Conservation (phyloP, 2,113 vertebrate species). For the Leuciscus idus region DNA sequence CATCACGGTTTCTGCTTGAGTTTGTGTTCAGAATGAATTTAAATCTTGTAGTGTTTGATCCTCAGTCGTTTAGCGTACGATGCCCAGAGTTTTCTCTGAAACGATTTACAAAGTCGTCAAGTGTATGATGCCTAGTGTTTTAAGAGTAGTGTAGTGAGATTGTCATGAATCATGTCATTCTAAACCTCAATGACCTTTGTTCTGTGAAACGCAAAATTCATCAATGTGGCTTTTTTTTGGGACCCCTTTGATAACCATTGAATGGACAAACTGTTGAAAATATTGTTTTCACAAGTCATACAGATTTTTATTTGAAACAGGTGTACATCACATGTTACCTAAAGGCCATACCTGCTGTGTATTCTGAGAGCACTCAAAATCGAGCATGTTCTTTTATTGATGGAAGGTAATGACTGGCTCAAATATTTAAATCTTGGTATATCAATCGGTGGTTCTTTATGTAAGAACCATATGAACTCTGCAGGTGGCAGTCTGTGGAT, state of each 20-base stretch:
- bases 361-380: constrained; percentile 51
- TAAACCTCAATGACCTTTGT: not conserved
- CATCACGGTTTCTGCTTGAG: not conserved
- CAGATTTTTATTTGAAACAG: constrained; percentile 49
- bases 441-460: not conserved
- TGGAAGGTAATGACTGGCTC: constrained; percentile 56
- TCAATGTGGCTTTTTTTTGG: too few relatives aligned
- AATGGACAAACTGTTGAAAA: not conserved
- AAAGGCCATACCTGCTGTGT: constrained; percentile 58
- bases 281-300: not conserved
- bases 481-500: constrained; percentile 71
- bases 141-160: too few relatives aligned
- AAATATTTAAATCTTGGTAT: not conserved
- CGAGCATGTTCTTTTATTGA: constrained; percentile 69
- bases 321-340: constrained; percentile 68
- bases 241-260: too few relatives aligned
- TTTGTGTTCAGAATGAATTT: not conserved
- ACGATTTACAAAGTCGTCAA: not conserved
- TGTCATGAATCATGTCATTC: too few relatives aligned
- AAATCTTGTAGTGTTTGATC: not conserved
- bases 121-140: not conserved
- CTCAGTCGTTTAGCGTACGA: not conserved
- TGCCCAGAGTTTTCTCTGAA: not conserved
- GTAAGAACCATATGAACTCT: not conserved
- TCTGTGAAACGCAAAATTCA: too few relatives aligned